Conservation (phyloP, 1,140 invertebrate species). For the Helicoverpa armigera region DNA sequence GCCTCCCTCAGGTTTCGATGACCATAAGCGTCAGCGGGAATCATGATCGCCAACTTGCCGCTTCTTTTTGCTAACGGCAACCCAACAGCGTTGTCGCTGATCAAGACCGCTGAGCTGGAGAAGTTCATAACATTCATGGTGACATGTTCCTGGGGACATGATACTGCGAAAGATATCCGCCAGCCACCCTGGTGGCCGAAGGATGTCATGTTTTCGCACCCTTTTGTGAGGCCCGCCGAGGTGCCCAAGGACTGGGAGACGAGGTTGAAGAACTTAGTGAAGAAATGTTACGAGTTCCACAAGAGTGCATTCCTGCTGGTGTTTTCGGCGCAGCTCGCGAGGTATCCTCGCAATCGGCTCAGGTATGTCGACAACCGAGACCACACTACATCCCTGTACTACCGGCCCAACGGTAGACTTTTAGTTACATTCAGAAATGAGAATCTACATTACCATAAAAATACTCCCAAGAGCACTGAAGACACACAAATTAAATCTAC, state of each 20-base stretch:
- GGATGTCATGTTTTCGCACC: slow-evolving; percentile 89
- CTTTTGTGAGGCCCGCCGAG: slow-evolving; percentile 85
- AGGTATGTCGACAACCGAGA: slow-evolving; percentile 91
- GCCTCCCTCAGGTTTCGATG: slow-evolving; percentile 73
- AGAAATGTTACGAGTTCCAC: slow-evolving; percentile 91
- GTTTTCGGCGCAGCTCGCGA: slow-evolving; percentile 90
- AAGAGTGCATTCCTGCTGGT: slow-evolving; percentile 90
- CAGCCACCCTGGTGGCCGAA: slow-evolving; percentile 90
- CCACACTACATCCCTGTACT: slow-evolving; percentile 91
- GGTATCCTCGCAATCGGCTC: slow-evolving; percentile 88
- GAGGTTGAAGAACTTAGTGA: slow-evolving; percentile 89
- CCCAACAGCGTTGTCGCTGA: slow-evolving; percentile 89
- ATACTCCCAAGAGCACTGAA: slow-evolving; percentile 70
- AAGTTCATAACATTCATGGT: slow-evolving; percentile 92
- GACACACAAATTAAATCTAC: slow-evolving; percentile 73
- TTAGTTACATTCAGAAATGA: slow-evolving; percentile 92
- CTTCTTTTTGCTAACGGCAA: slow-evolving; percentile 90
- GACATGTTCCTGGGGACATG: slow-evolving; percentile 90
- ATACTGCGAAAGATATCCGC: slow-evolving; percentile 87
- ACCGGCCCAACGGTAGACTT: slow-evolving; percentile 88
- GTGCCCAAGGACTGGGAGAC: slow-evolving; percentile 88
- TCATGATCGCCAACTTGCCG: slow-evolving; percentile 89
- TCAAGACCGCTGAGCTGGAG: slow-evolving; percentile 88
- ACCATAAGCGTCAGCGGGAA: slow-evolving; percentile 77
- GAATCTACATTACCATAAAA: slow-evolving; percentile 88